These are phyloP conservation scores for Scaeva pyrastri DNA, from an alignment of 2,888 invertebrate genomes.

Conservation along the genomic window DNA sequence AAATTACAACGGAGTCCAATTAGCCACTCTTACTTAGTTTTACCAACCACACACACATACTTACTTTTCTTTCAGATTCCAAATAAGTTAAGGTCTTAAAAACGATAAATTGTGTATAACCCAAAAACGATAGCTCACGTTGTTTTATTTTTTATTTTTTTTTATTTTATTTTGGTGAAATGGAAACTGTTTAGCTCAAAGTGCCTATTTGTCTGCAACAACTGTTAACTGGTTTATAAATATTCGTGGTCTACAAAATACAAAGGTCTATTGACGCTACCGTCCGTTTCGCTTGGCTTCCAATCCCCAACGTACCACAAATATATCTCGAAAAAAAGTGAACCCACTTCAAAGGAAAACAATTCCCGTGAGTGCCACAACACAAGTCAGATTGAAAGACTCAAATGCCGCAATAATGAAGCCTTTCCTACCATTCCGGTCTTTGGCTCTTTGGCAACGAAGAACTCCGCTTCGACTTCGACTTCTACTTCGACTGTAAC, in stretches of 20 bases:
- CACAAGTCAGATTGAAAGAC: not conserved
- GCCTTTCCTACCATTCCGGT: conserved; percentile 27
- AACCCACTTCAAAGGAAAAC: conserved; percentile 3
- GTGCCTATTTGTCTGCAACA: conserved; percentile 12
- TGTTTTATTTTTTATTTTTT: too few relatives aligned
- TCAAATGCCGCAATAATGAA: conserved; percentile 6
- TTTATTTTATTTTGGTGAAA: not conserved
- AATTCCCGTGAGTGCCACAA: not conserved
- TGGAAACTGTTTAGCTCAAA: not conserved
- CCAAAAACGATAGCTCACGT: not conserved
- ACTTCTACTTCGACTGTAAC: too few relatives aligned
- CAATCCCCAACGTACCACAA: not conserved
- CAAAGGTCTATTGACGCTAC: conserved; percentile 2
- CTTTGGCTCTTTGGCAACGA: not conserved
- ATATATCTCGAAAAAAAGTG: not conserved
- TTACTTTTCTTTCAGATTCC: not conserved
- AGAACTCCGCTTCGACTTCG: not conserved
- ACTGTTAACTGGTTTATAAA: conserved; percentile 1
- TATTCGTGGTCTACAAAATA: not conserved
- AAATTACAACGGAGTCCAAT: too few relatives aligned
- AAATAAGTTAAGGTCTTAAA: not conserved
- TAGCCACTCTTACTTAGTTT: too few relatives aligned
- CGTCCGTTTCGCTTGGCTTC: not conserved
- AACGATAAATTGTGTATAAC: not conserved
- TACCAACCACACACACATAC: too few relatives aligned